Percentiles rank a stretch among this genome's conserved stretches.
Evolutionary conservation across 2,113 vertebrate genomes (phyloP).

Genomic region (Triplophysa siluroides): DNA sequence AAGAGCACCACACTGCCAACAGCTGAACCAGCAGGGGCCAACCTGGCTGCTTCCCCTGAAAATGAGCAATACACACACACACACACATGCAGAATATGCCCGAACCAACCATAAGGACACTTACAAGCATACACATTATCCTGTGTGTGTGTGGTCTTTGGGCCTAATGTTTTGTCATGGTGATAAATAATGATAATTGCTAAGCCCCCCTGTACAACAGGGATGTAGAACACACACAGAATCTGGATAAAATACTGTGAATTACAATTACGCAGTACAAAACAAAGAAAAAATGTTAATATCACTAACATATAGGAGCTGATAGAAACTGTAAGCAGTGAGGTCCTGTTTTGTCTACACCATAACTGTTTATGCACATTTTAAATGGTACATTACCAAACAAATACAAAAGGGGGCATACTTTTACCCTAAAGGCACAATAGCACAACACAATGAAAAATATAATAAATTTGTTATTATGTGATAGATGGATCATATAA

Average conservation of each 20-base stretch:
- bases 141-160: constrained; percentile 42
- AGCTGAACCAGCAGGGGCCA: constrained; percentile 57
- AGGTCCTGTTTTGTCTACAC: constrained; percentile 2
- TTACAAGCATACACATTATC: constrained; percentile 22
- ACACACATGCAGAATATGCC: constrained; percentile 32
- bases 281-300: not conserved
- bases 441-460: not conserved
- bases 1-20: constrained; percentile 51
- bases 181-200: constrained; percentile 42
- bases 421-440: not conserved
- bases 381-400: not conserved
- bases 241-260: not conserved
- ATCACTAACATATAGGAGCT: not conserved
- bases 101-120: constrained; percentile 8
- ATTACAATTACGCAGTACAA: not conserved
- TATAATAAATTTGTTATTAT: not conserved
- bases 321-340: constrained; percentile 16
- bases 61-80: constrained; percentile 31
- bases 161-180: constrained; percentile 29
- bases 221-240: not conserved
- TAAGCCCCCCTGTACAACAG: not conserved
- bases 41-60: constrained; percentile 37
- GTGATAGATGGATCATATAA: too few relatives aligned
- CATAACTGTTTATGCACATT: not conserved
- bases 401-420: not conserved